Percentiles rank a stretch among this genome's conserved stretches.
Conservation (phyloP, 1,140 invertebrate genomes). For the Trialeurodes vaporariorum region DNA sequence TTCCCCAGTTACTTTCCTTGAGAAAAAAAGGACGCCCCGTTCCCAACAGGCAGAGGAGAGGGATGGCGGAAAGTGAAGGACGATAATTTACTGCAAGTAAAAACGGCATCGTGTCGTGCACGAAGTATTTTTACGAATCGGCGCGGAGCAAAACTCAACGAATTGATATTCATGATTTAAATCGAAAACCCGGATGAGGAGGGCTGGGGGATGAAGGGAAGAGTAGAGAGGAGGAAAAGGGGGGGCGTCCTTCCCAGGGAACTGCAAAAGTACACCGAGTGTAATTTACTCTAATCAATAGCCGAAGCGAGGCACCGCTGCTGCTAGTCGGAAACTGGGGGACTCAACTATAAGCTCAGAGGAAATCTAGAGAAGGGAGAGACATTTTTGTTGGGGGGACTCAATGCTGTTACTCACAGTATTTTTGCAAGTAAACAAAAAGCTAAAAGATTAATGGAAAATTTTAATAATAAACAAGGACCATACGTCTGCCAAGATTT, state of each 20-base stretch:
- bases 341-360: no score
- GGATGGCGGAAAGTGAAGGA: no score
- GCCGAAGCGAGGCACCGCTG: background rate
- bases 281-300: background rate
- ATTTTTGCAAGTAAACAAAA: no score
- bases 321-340: no score
- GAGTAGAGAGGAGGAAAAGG: background rate
- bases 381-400: no score
- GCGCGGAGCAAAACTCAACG: background rate
- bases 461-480: no score
- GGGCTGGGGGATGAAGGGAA: background rate
- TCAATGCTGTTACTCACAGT: no score
- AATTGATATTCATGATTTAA: background rate
- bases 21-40: slow-evolving; percentile 5
- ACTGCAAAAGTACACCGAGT: background rate
- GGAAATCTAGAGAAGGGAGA: no score
- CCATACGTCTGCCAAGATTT: no score
- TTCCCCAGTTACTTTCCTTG: no score
- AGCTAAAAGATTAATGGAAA: no score
- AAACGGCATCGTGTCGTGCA: background rate
- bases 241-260: background rate
- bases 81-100: background rate
- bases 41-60: no score
- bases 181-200: background rate
- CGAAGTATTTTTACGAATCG: background rate